These are phyloP conservation scores for Lycodopsis pacificus DNA, from an alignment of 2,797 vertebrate genomes.

Conservation along the genomic window DNA sequence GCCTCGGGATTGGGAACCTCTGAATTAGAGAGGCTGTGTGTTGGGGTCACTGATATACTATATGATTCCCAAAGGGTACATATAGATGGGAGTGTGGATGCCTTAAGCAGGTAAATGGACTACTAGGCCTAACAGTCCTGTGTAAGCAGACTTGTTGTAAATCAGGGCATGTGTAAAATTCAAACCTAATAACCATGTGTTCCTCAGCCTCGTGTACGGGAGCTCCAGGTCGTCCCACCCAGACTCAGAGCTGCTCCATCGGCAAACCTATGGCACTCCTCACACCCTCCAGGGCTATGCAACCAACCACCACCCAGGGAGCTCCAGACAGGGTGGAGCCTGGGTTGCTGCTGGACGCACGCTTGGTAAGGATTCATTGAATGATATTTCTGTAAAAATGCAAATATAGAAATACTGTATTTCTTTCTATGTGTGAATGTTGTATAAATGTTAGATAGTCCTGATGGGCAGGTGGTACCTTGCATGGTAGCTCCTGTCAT, in stretches of 20 bases:
- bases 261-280: constrained; percentile 89
- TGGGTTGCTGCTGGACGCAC: constrained; percentile 82
- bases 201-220: constrained; percentile 90
- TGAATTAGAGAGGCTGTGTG: no score
- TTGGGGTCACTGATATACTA: no score
- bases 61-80: no score
- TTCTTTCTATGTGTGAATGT: background rate
- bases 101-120: background rate
- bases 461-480: no score
- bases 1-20: no score
- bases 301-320: constrained; percentile 92
- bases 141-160: background rate
- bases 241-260: constrained; percentile 92
- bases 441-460: no score
- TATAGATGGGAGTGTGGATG: background rate
- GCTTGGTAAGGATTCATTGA: constrained; percentile 73
- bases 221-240: constrained; percentile 92
- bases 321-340: constrained; percentile 81
- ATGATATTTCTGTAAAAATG: constrained; percentile 13
- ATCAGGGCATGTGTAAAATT: background rate
- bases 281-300: constrained; percentile 93
- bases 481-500: no score
- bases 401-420: background rate
- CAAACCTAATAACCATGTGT: constrained; percentile 16
- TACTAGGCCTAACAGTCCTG: background rate